Conservation (phyloP, 1,140 invertebrate genomes). For the Subanguina moxae region DNA sequence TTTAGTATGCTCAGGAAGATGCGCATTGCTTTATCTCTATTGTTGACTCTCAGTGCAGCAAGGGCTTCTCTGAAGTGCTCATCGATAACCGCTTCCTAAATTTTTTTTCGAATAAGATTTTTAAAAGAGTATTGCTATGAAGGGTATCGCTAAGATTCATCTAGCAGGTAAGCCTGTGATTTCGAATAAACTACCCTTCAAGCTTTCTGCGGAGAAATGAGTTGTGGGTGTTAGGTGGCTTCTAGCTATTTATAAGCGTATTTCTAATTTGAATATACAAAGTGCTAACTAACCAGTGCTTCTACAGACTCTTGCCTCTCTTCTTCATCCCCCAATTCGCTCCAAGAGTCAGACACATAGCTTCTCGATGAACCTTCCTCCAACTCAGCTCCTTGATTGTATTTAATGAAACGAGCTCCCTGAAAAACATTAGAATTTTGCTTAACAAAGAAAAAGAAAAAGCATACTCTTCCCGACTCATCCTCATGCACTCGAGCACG, state of each 20-base stretch:
- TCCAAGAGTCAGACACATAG: constrained; percentile 8
- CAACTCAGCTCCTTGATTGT: background rate
- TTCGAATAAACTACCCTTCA: too few species aligned
- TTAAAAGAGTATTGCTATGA: too few species aligned
- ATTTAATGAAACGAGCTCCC: background rate
- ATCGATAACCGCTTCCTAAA: constrained; percentile 9
- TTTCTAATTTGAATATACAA: too few species aligned
- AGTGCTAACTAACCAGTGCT: background rate
- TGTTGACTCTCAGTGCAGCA: background rate
- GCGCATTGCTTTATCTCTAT: background rate
- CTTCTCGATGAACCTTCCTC: background rate
- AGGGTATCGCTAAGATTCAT: too few species aligned
- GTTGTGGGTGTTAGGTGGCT: too few species aligned
- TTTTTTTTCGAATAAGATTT: background rate
- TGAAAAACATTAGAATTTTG: background rate
- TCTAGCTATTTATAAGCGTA: too few species aligned
- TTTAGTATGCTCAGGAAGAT: background rate
- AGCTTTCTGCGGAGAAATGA: too few species aligned
- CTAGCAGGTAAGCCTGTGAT: too few species aligned
- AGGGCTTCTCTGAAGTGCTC: constrained; percentile 11
- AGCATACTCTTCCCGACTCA: too few species aligned
- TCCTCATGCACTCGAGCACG: too few species aligned
- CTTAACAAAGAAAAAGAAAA: too few species aligned
- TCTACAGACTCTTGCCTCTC: background rate
- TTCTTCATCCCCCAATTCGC: constrained; percentile 4